Percentiles rank a stretch among this genome's conserved stretches.
These are phyloP conservation scores for Reticulitermes speratus DNA, from an alignment of 1,140 invertebrate genomes.

Conservation along the genomic window DNA sequence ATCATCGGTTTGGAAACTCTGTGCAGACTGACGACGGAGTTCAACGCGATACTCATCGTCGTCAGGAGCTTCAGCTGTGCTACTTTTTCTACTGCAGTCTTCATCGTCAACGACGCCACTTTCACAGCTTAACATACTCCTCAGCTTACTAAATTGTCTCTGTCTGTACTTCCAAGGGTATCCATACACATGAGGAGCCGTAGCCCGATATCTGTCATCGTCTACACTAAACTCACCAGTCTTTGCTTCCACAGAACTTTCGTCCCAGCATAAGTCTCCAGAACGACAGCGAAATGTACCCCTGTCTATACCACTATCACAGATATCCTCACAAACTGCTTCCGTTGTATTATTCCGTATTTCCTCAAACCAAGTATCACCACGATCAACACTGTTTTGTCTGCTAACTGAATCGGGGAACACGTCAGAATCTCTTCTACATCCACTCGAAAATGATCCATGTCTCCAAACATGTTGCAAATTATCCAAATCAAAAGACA, in stretches of 20 bases:
- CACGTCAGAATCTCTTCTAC: neutral
- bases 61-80: neutral
- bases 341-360: neutral
- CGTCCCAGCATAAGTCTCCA: neutral
- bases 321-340: neutral
- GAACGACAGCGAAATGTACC: neutral
- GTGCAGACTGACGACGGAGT: slow-evolving; percentile 25
- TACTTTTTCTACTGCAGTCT: neutral
- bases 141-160: neutral
- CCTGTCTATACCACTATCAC: neutral
- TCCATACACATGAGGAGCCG: neutral
- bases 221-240: neutral
- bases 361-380: slow-evolving; percentile 34
- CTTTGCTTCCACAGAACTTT: neutral
- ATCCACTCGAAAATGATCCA: neutral
- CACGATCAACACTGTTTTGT: neutral
- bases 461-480: neutral
- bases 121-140: neutral
- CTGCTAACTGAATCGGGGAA: neutral
- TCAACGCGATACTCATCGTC: neutral
- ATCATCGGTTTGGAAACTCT: slow-evolving; percentile 15
- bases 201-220: neutral
- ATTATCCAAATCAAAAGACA: neutral
- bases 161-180: neutral
- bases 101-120: neutral